Evolutionary conservation across 1,140 invertebrate genomes (phyloP), one percentile per base, ranked within the genome.

Genomic region (Proales similis): DNA sequence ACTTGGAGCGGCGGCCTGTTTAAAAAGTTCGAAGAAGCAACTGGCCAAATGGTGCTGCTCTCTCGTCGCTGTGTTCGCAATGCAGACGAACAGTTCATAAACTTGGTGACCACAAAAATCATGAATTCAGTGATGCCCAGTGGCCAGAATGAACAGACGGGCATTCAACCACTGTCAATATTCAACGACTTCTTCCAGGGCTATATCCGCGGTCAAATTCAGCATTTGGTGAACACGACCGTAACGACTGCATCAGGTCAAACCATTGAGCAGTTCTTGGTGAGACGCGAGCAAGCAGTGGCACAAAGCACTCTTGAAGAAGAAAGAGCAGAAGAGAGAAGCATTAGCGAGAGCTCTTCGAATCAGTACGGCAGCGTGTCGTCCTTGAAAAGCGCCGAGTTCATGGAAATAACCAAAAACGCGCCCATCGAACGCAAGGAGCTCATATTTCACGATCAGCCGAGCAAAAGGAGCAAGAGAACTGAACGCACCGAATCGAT

Each of bases 1-100:
- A 57, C 51, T 2, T 57, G 51, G 51, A 57, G 51, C 20, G 39
- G 29, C 14, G 51, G 39, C 7, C 36, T 57, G 9, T 57, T 57
- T 43, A 14, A 57, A 9, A 17, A 42, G 2, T 57, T 57, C 45
- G n/a, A 42, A 9, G 20, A n/a, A 14, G 39, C 45, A 29, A 17
- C 45, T 29, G 20, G 19, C 30, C 51, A 57, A 57, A 19, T 57
- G 14, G 36, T 57, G 1, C 39, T 42, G 19, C 32, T 57, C 24
- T 57, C 30, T 4, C 33, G 51, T 1, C 36, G 36, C 17, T 57
- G 51, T 57, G 17, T 19, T 17, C 14, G n/a, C 14, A 57, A 57
- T 20, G 51, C 51, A 17, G 51, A 57, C 19, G 45, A 36, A 17
- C 39, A 42, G 29, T 4, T 57, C 1, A 19, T 57, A n/a, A 36